Base-by-base conservation (phyloP, 2,113 vertebrate species). In the Cheirogaleus medius region DNA sequence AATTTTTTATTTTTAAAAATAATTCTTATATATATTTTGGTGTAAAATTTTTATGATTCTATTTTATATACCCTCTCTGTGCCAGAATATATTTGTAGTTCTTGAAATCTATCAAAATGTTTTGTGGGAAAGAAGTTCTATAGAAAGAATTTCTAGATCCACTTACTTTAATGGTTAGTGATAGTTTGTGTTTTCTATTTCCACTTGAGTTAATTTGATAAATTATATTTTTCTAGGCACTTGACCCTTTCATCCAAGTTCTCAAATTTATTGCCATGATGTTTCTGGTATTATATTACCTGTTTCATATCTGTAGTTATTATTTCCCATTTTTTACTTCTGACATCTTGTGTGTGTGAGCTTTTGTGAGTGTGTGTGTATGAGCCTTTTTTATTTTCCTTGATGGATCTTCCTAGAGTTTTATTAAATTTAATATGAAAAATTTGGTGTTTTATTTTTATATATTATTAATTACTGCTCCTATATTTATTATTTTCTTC, bases 161-260 rank as follows among this genome's bases (percentile, higher is more conserved):
- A 84, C 3, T 92, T 82, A 37, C 12, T 87, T 77, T 93, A 66
- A 37, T 21, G 25, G 23, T 85, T 21, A 42, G 44, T 66, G 76
- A 58, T 42, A 90, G 29, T 91, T 88, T 77, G 20, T 84, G 29
- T 80, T 60, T 92, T 91, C 15, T 93, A 29, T 81, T 95, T 96
- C 44, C 14, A 91, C 20, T 78, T 84, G 44, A 83, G 10, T 80
- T 63, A 54, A 58, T 91, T 95, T 56, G 27, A 93, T 69, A 80
- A 94, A 83, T 84, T 82, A 44, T n/a, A 76, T 68, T 84, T 95
- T 97, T 76, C 90, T 69, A 91, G 14, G 77, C 93, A 49, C 27
- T 87, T 81, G 21, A 58, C 6, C 5, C 37, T 93, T 85, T 84
- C 13, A 29, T 80, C n/a, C 13, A 84, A 32, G 9, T 47, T 78